A percentile compares a stretch with the other conserved stretches of the same genome.
Evolutionary conservation across 2,113 vertebrate species (phyloP).

Genomic region (Antidorcas marsupialis): DNA sequence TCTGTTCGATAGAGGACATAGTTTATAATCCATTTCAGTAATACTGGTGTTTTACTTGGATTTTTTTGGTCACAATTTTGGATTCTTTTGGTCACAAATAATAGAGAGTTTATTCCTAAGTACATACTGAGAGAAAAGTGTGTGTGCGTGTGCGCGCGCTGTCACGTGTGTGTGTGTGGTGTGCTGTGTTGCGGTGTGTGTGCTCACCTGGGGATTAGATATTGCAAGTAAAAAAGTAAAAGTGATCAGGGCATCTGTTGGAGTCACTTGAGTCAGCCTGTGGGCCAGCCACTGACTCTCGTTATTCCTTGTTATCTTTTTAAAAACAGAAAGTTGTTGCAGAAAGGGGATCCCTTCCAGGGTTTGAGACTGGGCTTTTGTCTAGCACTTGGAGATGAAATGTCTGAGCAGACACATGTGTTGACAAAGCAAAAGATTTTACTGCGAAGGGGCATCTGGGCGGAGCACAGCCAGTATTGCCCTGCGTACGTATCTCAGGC

Average conservation of each 20-base stretch:
- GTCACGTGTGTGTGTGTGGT: no score
- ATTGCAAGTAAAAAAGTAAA: neutral
- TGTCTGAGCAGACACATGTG: neutral
- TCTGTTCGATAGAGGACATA: neutral
- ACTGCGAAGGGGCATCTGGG: no score
- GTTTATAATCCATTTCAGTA: neutral
- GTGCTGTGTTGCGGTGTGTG: rapidly evolving
- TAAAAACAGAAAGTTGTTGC: neutral
- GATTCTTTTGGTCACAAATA: neutral
- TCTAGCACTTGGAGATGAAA: neutral
- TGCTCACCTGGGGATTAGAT: neutral
- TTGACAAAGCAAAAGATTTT: neutral
- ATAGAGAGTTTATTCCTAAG: neutral
- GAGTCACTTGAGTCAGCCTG: neutral
- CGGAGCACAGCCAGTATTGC: rapidly evolving
- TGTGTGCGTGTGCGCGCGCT: no score
- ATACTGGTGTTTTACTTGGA: neutral
- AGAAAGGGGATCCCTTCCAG: neutral
- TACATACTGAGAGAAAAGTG: neutral
- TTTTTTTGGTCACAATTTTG: neutral
- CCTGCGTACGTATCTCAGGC: rapidly evolving
- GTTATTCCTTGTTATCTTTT: neutral
- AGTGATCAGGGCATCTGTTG: neutral
- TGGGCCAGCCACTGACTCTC: neutral
- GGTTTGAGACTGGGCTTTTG: neutral